Percentiles rank a stretch among this genome's conserved stretches.
phyloP scores from a whole-genome alignment of 2,797 vertebrate species.

The Nyctibius grandis region DNA sequence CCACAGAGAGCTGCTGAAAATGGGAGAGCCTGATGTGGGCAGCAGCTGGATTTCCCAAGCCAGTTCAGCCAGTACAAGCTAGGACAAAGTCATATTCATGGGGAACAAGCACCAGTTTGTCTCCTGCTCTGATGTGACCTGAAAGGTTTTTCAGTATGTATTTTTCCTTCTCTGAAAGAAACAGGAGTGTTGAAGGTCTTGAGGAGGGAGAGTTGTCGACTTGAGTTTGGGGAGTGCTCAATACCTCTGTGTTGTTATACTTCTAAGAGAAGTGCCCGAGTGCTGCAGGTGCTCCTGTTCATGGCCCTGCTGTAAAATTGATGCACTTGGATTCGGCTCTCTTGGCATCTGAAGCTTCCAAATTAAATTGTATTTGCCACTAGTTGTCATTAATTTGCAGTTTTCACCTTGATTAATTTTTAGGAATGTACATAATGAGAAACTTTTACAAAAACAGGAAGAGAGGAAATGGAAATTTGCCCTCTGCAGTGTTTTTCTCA shows the following conservation, averaged over 20 bases:
- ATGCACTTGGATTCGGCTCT: background rate
- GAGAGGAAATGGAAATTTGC: constrained; percentile 39
- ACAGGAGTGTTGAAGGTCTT: background rate
- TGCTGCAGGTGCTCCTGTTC: background rate
- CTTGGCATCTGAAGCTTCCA: background rate
- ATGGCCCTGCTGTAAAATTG: background rate
- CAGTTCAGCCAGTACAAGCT: background rate
- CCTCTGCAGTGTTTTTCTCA: constrained; percentile 34
- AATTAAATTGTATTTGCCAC: background rate
- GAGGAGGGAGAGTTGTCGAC: background rate
- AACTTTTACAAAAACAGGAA: constrained; percentile 31
- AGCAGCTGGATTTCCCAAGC: constrained; percentile 4
- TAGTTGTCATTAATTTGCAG: background rate
- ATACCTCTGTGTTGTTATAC: background rate
- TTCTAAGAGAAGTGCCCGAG: background rate
- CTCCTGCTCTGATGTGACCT: background rate
- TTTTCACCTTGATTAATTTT: constrained; percentile 41
- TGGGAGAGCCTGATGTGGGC: background rate
- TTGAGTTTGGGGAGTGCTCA: background rate
- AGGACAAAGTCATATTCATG: constrained; percentile 12
- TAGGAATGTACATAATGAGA: constrained; percentile 32
- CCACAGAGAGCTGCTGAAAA: background rate
- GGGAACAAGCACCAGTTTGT: background rate
- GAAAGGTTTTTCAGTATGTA: background rate
- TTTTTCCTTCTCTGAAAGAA: constrained; percentile 12